These are phyloP conservation scores for Achlya flavicornis DNA, from an alignment of 2,888 invertebrate species.

Conservation along the genomic window DNA sequence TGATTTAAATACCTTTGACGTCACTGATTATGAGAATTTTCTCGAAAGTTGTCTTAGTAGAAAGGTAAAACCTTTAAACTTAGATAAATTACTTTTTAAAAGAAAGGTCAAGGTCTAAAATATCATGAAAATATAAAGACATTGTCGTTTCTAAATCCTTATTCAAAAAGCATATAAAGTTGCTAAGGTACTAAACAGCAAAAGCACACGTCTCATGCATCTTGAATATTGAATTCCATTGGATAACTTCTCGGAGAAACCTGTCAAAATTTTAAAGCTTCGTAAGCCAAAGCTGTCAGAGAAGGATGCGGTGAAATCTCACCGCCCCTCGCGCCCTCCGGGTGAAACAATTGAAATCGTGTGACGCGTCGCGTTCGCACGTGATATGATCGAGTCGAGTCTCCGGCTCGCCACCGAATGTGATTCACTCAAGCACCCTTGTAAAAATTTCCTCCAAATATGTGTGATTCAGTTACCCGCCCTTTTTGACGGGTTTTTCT, in stretches of 20 bases:
- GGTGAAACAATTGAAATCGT: constrained; percentile 32
- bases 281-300: constrained; percentile 22
- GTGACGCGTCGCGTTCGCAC: constrained; percentile 22
- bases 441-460: constrained; percentile 9
- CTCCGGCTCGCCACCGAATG: constrained; percentile 13
- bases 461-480: constrained; percentile 15
- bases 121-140: no score
- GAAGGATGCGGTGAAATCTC: constrained; percentile 24
- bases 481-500: background rate
- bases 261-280: no score
- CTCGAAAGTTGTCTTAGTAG: background rate
- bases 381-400: constrained; percentile 10
- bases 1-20: constrained; percentile 13
- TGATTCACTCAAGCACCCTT: constrained; percentile 22
- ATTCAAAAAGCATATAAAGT: no score
- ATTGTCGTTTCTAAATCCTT: no score
- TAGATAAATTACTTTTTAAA: background rate
- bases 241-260: no score
- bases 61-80: background rate
- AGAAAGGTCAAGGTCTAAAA: no score
- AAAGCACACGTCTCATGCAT: background rate
- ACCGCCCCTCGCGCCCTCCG: constrained; percentile 14
- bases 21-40: constrained; percentile 7
- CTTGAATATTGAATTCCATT: background rate
- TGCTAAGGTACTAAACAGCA: no score